Evolutionary conservation across 2,888 invertebrate genomes (phyloP).

Genomic region (Sipha maydis): DNA sequence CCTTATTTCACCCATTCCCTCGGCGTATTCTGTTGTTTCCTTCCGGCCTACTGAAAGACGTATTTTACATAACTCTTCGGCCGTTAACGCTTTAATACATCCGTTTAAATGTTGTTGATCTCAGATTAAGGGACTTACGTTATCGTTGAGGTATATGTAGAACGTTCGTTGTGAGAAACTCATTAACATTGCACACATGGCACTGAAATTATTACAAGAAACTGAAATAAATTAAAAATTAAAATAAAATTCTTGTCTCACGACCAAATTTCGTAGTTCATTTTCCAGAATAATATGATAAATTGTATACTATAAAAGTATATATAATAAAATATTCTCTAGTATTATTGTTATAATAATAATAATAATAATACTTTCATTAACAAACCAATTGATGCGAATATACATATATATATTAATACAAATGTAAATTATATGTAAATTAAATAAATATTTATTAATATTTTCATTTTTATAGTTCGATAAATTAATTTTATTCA

Average conservation of each 20-base stretch:
- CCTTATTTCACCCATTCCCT: not conserved
- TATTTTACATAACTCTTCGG: not conserved
- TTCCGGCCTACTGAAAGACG: not conserved
- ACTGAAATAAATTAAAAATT: not conserved
- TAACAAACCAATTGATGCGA: no score
- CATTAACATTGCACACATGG: not conserved
- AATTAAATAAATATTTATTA: no score
- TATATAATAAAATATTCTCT: no score
- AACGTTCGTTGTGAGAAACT: not conserved
- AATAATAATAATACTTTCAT: no score
- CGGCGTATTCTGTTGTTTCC: not conserved
- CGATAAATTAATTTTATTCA: no score
- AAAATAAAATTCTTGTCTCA: not conserved
- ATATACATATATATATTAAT: no score
- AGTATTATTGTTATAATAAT: no score
- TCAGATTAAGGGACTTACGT: slow-evolving; percentile 23
- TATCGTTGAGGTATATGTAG: not conserved
- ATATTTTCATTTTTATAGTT: no score
- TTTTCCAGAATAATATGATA: no score
- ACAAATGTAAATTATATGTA: no score
- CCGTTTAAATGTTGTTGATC: slow-evolving; percentile 10
- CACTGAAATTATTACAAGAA: not conserved
- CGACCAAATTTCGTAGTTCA: no score
- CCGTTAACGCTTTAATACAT: slow-evolving; percentile 33
- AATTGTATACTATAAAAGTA: no score